Base-by-base conservation (phyloP, 2,797 vertebrate genomes). In the Rhinophrynus dorsalis region DNA sequence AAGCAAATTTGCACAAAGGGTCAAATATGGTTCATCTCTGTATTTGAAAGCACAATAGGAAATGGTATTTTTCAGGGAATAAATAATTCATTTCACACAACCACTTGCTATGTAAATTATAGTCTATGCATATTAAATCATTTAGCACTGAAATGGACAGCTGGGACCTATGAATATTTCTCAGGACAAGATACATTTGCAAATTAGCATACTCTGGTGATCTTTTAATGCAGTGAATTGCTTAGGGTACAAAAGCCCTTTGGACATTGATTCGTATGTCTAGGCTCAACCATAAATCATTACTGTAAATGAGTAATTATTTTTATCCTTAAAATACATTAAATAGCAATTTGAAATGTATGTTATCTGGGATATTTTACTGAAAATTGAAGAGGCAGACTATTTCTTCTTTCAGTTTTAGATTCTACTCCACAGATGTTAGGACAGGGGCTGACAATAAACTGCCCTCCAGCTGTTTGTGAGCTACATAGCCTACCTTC, bases 51-150 rank as follows among this genome's bases (percentile, higher is more conserved):
- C 77, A 83, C 74, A 75, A 76, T 76, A 73, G 59, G 62, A 82
- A 78, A 84, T 84, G 78, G 75, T 80, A 82, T 84, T 86, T 86
- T 81, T 83, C 85, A 84, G 74, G 78, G 80, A 81, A 88, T 90
- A 87, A 88, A 90, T 90, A 85, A 89, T 91, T 90, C 86, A 91
- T 88, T 72, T 78, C 0, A 0, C 80, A 69, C 67, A 85, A 35
- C 78, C 80, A 83, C 82, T 87, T 87, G 84, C 82, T 86, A 88
- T 90, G 86, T 87, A 90, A 90, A 90, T 89, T 85, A 82, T 88
- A 88, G 82, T 85, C 81, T 81, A 66, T 85, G 82, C 83, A 83
- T 89, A 86, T 89, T 89, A 88, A 85, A 76, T 42, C 76, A 88
- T 85, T 89, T 89, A 89, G 79, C 79, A 82, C 81, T 83, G 81